Base-by-base conservation (phyloP, 2,888 invertebrate genomes). In the Tinea trinotella region DNA sequence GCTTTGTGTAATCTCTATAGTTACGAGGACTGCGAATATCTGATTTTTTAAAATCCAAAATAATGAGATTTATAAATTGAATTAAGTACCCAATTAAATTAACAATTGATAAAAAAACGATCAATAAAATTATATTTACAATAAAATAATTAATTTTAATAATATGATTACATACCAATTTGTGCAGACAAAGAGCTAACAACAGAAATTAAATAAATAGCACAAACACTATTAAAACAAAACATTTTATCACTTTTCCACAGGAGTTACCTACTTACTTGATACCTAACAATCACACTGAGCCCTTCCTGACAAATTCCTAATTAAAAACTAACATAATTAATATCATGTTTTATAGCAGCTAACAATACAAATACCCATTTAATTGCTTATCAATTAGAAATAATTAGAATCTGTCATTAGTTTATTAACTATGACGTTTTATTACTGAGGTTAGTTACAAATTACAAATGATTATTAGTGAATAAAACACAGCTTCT, bases 381-480 rank as follows among this genome's bases (percentile, higher is more conserved):
- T 40, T 40, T 15, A 40, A 40, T 40, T 40, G 40, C n/a, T 40
- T 13, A 40, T n/a, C 40, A 40, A 40, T 40, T 40, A 13, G 40
- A 12, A n/a, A n/a, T 40, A 40, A 40, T 40, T 40, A 40, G 7
- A n/a, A 40, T 12, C 12, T 35, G 35, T 35, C 35, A 35, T 35
- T 35, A 35, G 35, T 10, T 35, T 40, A 40, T 40, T 40, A n/a
- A n/a, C n/a, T n/a, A 40, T 40, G 40, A 40, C 15, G 40, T 12
- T 40, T 40, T 2, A 40, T 40, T 40, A 15, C 13, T 2, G 7
- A 30, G 3, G 30, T 40, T 15, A n/a, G n/a, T 35, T 12, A 7
- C 5, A 7, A 10, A 40, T 40, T 40, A 40, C 13, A 15, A 40
- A 15, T 15, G 40, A 40, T 13, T 40, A n/a, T n/a, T n/a, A 4